Conservation (phyloP, 2,888 invertebrate genomes). For the Tridacna crocea region DNA sequence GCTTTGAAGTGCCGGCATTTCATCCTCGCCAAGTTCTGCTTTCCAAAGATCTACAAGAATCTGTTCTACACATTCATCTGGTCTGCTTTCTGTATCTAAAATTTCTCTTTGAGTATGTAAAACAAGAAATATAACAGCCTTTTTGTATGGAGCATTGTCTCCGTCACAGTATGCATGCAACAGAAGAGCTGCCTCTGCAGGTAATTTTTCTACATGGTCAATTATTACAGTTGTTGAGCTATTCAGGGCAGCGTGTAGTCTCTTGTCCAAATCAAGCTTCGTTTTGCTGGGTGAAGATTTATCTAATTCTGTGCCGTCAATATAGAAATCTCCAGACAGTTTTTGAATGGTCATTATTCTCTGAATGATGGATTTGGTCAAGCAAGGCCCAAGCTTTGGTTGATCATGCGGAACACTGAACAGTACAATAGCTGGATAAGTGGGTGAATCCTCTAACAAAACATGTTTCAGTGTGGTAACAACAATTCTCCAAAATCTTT, state of each 20-base stretch:
- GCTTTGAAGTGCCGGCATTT: conserved; percentile 73
- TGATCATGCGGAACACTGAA: conserved; percentile 62
- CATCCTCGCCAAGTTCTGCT: conserved; percentile 69
- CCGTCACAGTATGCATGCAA: conserved; percentile 81
- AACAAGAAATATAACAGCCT: conserved; percentile 72
- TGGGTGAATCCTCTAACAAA: conserved; percentile 58
- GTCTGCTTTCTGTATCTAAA: conserved; percentile 30
- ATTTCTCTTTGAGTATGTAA: conserved; percentile 53
- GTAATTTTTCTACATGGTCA: conserved; percentile 72
- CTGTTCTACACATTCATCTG: conserved; percentile 56
- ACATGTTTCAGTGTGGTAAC: conserved; percentile 63
- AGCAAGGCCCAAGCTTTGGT: conserved; percentile 54
- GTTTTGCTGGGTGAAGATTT: conserved; percentile 37
- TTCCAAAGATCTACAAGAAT: conserved; percentile 68
- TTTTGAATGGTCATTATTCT: conserved; percentile 45
- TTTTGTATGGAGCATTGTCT: conserved; percentile 80
- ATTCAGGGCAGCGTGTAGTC: conserved; percentile 59
- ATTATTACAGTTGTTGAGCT: conserved; percentile 65
- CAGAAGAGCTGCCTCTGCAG: conserved; percentile 73
- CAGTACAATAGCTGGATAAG: conserved; percentile 72
- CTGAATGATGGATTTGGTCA: conserved; percentile 65
- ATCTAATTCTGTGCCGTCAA: conserved; percentile 47
- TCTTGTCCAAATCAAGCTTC: conserved; percentile 69
- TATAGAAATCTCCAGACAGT: conserved; percentile 37
- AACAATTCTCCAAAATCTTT: conserved; percentile 70